Percentiles rank a stretch among this genome's conserved stretches.
Conservation (phyloP, 2,113 vertebrate genomes). For the Hirundichthys speculiger region DNA sequence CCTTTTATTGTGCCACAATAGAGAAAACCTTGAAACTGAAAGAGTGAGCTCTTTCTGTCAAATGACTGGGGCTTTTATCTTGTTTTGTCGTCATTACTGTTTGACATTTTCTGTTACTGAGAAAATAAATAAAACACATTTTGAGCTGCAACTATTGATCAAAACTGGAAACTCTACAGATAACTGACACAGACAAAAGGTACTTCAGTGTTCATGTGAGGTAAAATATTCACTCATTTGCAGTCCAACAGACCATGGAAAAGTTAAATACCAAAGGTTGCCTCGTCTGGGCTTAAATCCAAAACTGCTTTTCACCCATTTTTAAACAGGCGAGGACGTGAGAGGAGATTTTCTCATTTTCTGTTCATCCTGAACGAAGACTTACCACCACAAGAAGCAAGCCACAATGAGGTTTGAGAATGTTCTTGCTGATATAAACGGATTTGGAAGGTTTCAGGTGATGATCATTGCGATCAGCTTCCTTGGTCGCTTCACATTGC, state of each 20-base stretch:
- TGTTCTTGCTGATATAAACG: slow-evolving; percentile 80
- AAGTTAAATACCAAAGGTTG: slow-evolving; percentile 13
- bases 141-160: no score
- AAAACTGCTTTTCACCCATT: neutral
- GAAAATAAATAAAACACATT: no score
- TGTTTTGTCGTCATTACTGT: no score
- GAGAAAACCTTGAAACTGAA: no score
- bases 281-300: neutral
- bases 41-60: no score
- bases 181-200: slow-evolving; percentile 1
- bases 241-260: no score
- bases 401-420: slow-evolving; percentile 80
- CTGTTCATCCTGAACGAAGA: neutral
- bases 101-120: no score
- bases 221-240: slow-evolving; percentile 50
- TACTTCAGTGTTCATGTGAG: slow-evolving; percentile 2
- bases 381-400: neutral
- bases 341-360: neutral
- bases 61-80: no score
- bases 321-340: neutral
- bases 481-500: slow-evolving; percentile 80
- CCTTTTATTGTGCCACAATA: no score
- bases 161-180: no score
- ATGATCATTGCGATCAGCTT: slow-evolving; percentile 75
- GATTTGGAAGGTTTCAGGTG: slow-evolving; percentile 88